Evolutionary conservation across 1,140 invertebrate species (phyloP), one percentile per base, ranked within the genome.

Genomic region (Tenebrio molitor): DNA sequence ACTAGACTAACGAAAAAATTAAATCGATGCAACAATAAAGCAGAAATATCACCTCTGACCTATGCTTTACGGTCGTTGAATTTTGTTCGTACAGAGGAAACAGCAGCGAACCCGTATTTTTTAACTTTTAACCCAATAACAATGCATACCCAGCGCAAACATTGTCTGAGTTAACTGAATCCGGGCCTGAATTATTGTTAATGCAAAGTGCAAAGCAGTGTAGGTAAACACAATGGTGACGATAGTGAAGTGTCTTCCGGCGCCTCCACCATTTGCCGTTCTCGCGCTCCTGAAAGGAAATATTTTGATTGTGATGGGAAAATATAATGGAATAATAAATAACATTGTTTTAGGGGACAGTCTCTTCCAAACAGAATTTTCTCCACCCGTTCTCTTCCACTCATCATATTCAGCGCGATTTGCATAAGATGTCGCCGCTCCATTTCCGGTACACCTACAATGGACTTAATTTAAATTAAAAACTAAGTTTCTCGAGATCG

Each of bases 161-260:
- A 16, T 39, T 65, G 12, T 39, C 34, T 63, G 46, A 21, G 46
- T 17, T 50, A 50, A 50, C 46, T 50, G 33, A 65, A 65, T 65
- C 34, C 39, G 62, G 15, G 25, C 69, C 67, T 68, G 69, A 76
- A 74, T 77, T 77, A 77, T 77, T 77, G 76, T 76, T 72, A 72
- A 73, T 77, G 75, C 74, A 76, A 77, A 77, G 76, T 77, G 76
- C 76, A 75, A 77, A 77, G 74, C 76, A 71, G 66, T 77, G 76
- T 77, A 72, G 75, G 76, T 77, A 77, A 77, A 77, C 76, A 76
- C 36, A 76, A 44, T 74, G 64, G 65, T 62, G 72, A 64, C 63
- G 58, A 65, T 46, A 58, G 50, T 58, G 50, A 58, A 58, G 50
- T 58, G 50, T 58, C 50, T 58, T 58, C 50, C 50, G 50, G 68